Percentiles rank a stretch among this genome's conserved stretches.
Conservation (phyloP, 2,113 vertebrate species). For the Bubo bubo region DNA sequence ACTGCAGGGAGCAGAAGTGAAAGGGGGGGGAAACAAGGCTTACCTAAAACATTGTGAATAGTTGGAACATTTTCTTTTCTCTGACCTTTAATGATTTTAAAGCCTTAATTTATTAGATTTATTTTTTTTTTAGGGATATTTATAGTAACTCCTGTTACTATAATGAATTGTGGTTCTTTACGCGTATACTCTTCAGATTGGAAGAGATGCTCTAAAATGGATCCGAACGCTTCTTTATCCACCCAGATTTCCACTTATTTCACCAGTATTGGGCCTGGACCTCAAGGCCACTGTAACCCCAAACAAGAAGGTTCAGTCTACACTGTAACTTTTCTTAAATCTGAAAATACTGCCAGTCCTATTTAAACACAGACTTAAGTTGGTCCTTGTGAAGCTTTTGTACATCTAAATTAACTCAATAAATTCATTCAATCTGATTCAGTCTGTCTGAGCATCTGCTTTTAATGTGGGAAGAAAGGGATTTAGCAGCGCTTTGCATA, state of each 20-base stretch:
- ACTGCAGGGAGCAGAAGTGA: slow-evolving; percentile 48
- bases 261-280: not conserved
- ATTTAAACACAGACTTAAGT: not conserved
- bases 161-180: not conserved
- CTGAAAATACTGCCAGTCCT: not conserved
- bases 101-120: not conserved
- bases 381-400: not conserved
- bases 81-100: not conserved
- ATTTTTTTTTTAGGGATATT: not conserved
- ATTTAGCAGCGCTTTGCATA: not conserved
- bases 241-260: not conserved
- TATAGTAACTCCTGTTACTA: not conserved
- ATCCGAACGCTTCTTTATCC: not conserved
- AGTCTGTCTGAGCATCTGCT: slow-evolving; percentile 4
- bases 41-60: not conserved
- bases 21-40: slow-evolving; percentile 39
- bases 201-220: not conserved
- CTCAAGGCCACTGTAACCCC: not conserved
- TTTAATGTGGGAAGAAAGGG: not conserved
- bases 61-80: not conserved
- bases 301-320: not conserved
- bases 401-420: not conserved
- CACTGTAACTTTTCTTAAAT: not conserved
- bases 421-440: not conserved
- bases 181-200: not conserved